Evolutionary conservation across 2,888 invertebrate species (phyloP), one percentile per base, ranked within the genome.

Genomic region (Podotricha telesiphe): DNA sequence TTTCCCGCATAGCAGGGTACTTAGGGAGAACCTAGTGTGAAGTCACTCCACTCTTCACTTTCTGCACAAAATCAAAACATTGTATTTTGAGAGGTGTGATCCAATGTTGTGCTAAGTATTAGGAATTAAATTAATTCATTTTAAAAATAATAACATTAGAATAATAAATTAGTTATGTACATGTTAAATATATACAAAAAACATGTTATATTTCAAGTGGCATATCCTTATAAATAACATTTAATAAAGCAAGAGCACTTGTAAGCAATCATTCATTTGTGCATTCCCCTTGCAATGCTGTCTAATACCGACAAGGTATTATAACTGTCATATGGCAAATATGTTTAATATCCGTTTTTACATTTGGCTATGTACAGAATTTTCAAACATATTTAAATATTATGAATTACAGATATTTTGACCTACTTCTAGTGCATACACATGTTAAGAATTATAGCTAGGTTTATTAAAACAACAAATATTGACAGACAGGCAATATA

Each of bases 211-310:
- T 28, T 34, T 53, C 3, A 17, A 53, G 34, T 55, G 34, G 34
- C 5, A 17, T 53, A 53, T 55, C 55, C 55, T 55, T 34, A 55
- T 34, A 34, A 28, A n/a, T 55, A 34, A 37, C 55, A 55, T 55
- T 55, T 5, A 55, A 34, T 55, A 34, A 17, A 48, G 15, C 28
- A 55, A 67, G 53, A 59, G 83, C 90, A 91, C 88, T 91, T 92
- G 88, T 90, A 88, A 78, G 90, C 89, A 90, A 90, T 91, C 89
- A 91, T 91, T 88, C 87, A 88, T 88, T 88, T 89, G 82, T 82
- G 75, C 72, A 73, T 79, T 83, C 85, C 78, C 78, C 77, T 68
- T 71, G 73, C 83, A 85, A 84, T 78, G 77, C 75, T 74, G 72
- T 76, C 75, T 75, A 75, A 74, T 68, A 67, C 62, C 55, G 67